Percentiles rank a stretch among this genome's conserved stretches.
These are phyloP conservation scores for Rhegmatorhina hoffmannsi DNA, from an alignment of 2,113 vertebrate genomes.

Conservation along the genomic window DNA sequence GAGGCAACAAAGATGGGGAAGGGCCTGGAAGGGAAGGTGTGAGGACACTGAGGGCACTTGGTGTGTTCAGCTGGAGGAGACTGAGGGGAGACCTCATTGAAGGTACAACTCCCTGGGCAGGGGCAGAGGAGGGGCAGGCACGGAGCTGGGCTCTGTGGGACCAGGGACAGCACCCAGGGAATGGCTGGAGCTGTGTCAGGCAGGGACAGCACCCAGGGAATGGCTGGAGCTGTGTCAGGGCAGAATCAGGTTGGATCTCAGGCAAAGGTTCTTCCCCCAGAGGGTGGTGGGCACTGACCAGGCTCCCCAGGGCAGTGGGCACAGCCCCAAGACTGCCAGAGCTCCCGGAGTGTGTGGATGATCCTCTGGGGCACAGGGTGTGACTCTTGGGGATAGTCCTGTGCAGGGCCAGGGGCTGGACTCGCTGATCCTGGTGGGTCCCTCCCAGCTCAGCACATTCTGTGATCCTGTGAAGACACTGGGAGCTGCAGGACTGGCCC, in stretches of 20 bases:
- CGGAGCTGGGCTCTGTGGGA: background rate
- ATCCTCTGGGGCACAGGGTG: background rate
- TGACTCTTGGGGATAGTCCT: background rate
- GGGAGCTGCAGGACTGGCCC: fast-evolving
- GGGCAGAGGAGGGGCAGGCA: background rate
- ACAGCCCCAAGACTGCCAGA: background rate
- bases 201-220: background rate
- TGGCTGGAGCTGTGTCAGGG: too few species aligned
- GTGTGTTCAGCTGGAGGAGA: background rate
- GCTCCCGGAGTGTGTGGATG: background rate
- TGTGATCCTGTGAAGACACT: background rate
- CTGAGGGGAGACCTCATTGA: background rate
- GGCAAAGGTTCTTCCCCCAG: background rate
- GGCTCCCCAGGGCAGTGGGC: background rate
- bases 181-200: background rate
- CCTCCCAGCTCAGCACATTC: background rate
- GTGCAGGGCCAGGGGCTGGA: background rate
- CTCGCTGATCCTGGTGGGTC: background rate
- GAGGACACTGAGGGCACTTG: background rate
- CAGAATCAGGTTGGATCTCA: background rate
- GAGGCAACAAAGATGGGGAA: background rate
- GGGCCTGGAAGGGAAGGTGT: background rate
- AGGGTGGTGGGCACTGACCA: background rate
- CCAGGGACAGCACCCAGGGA: background rate
- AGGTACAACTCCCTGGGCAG: background rate